Conservation (phyloP, 1,140 invertebrate species). For the Spodoptera litura region DNA sequence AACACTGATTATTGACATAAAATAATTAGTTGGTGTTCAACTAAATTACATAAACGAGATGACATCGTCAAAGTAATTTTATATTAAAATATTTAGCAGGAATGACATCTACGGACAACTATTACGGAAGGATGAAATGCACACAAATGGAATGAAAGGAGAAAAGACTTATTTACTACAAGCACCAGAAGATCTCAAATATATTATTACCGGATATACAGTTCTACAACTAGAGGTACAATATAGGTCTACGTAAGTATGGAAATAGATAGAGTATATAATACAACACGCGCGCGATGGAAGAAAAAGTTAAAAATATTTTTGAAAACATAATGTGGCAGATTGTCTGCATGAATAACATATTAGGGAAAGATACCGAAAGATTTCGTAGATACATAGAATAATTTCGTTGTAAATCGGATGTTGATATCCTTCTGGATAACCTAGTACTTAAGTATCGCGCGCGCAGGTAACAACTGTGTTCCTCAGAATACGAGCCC, state of each 20-base stretch:
- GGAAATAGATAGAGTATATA: constrained; percentile 43
- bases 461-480: constrained; percentile 30
- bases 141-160: constrained; percentile 76
- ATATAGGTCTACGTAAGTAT: constrained; percentile 41
- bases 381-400: neutral
- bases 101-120: constrained; percentile 31
- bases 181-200: constrained; percentile 80
- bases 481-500: constrained; percentile 16
- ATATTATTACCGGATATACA: constrained; percentile 59
- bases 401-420: constrained; percentile 19
- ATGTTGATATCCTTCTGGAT: constrained; percentile 1
- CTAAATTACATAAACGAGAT: constrained; percentile 35
- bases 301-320: neutral
- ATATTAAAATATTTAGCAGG: constrained; percentile 16
- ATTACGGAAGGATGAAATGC: constrained; percentile 62
- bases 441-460: neutral
- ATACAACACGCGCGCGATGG: constrained; percentile 34
- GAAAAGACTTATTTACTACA: constrained; percentile 77
- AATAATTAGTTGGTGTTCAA: constrained; percentile 40
- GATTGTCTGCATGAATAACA: neutral
- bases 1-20: constrained; percentile 47
- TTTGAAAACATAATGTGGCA: neutral
- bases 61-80: constrained; percentile 22
- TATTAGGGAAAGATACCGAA: neutral
- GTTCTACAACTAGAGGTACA: constrained; percentile 53